These are phyloP conservation scores for Coremacera marginata DNA, from an alignment of 2,888 invertebrate genomes.

Conservation along the genomic window DNA sequence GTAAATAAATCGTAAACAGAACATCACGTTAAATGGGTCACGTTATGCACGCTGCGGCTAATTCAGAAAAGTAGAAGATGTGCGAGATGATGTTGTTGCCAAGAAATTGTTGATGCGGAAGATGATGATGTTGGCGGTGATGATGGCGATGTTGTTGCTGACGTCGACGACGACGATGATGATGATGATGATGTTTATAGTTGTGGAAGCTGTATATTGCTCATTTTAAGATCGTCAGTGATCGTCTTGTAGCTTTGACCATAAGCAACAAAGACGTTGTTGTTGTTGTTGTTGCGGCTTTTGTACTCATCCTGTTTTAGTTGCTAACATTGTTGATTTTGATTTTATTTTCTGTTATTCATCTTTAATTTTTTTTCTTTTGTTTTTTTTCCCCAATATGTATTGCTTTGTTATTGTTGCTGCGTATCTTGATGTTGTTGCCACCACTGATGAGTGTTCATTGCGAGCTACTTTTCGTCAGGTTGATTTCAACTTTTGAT, in stretches of 20 bases:
- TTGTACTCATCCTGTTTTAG: constrained; percentile 38
- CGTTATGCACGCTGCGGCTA: constrained; percentile 50
- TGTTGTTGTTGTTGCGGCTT: not conserved
- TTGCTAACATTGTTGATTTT: constrained; percentile 38
- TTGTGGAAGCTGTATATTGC: no score
- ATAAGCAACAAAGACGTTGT: not conserved
- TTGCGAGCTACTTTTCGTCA: not conserved
- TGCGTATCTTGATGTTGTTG: constrained; percentile 35
- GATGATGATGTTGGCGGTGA: not conserved
- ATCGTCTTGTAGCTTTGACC: no score
- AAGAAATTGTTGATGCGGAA: constrained; percentile 9
- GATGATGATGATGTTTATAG: not conserved
- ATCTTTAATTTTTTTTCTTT: not conserved
- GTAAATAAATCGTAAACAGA: constrained; percentile 48
- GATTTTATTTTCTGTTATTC: not conserved
- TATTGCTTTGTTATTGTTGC: constrained; percentile 31
- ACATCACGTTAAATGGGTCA: constrained; percentile 60
- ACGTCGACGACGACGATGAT: not conserved
- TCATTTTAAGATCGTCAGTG: no score
- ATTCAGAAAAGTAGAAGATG: not conserved
- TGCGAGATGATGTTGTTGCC: not conserved
- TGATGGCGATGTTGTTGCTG: constrained; percentile 10
- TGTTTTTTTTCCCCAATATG: not conserved
- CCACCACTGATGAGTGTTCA: not conserved
- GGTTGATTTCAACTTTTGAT: constrained; percentile 48